Evolutionary conservation across 2,113 vertebrate species (phyloP).

Genomic region (Mastomys natalensis): DNA sequence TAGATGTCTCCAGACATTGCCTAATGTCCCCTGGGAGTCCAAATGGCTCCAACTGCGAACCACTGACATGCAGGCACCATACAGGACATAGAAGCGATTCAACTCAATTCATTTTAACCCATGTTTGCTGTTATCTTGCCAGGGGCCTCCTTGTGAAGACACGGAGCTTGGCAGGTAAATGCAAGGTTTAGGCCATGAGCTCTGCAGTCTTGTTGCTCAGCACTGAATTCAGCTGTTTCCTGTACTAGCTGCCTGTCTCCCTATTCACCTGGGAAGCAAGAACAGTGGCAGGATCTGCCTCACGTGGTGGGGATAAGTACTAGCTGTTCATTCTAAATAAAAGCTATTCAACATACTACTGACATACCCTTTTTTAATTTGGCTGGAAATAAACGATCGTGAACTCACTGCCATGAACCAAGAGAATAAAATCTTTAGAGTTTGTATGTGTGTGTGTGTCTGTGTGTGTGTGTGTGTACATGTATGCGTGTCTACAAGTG

Average conservation of each 20-base stretch:
- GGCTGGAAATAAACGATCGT: neutral
- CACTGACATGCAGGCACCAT: rapidly evolving
- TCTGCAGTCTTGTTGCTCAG: neutral
- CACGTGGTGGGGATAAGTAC: no score
- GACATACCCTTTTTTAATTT: neutral
- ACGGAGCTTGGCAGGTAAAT: no score
- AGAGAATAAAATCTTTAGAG: neutral
- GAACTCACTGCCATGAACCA: neutral
- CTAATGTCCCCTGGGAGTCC: neutral
- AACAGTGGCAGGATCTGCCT: neutral
- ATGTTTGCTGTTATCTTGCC: neutral
- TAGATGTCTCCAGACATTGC: neutral
- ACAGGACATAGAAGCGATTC: neutral
- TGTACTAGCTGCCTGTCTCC: neutral
- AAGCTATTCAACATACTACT: neutral
- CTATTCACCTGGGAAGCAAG: neutral
- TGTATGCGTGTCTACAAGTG: no score
- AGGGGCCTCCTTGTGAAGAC: neutral
- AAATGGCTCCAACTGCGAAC: neutral
- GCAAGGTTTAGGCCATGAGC: no score
- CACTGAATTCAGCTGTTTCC: neutral
- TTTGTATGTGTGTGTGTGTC: no score
- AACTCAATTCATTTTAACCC: neutral
- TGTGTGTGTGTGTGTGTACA: no score
- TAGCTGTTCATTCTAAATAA: neutral